Evolutionary conservation across 2,888 invertebrate species (phyloP).

Genomic region (Agrochola litura): DNA sequence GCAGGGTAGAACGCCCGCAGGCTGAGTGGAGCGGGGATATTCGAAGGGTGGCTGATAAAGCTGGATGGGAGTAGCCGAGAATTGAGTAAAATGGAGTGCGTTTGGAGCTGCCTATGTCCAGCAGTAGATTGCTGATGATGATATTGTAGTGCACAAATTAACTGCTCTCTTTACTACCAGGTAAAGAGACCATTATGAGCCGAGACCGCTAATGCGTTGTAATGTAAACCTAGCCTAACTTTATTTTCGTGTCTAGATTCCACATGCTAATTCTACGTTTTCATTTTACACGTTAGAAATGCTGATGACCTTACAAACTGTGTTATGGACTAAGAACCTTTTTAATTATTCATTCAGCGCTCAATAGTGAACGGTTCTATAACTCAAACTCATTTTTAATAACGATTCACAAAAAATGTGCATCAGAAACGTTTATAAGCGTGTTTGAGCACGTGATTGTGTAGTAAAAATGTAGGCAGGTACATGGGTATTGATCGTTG

Average conservation of each 20-base stretch:
- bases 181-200: too few relatives aligned
- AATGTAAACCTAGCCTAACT: constrained; percentile 24
- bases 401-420: constrained; percentile 20
- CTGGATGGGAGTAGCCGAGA: neutral
- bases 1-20: neutral
- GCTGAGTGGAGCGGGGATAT: neutral
- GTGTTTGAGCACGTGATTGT: constrained; percentile 45
- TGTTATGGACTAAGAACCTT: constrained; percentile 15
- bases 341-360: constrained; percentile 30
- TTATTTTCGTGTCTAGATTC: constrained; percentile 35
- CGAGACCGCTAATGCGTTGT: neutral
- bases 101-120: neutral
- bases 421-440: constrained; percentile 13
- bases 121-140: neutral
- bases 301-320: constrained; percentile 27
- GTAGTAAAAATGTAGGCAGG: constrained; percentile 16
- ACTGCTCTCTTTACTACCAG: too few relatives aligned
- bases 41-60: neutral
- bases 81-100: neutral
- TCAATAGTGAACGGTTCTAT: constrained; percentile 17
- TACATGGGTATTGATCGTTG: neutral
- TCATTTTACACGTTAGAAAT: constrained; percentile 32
- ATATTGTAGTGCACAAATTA: neutral
- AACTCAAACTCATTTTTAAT: constrained; percentile 8
- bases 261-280: constrained; percentile 14